phyloP scores from a whole-genome alignment of 1,140 invertebrate genomes.

The Philopotamus ludificatus region DNA sequence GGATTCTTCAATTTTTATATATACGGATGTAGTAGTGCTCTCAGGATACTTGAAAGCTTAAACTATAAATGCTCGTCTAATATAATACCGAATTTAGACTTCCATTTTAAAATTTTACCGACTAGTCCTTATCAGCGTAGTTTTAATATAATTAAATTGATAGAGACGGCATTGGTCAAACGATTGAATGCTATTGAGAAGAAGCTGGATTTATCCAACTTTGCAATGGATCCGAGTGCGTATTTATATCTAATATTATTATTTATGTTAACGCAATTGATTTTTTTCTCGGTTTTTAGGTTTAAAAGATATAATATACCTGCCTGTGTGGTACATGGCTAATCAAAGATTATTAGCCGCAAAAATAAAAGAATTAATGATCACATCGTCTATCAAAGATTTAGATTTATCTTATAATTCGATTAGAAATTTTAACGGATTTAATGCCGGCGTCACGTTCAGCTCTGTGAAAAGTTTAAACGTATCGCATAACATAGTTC shows the following conservation, averaged over 20 bases:
- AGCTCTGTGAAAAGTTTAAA: conserved; percentile 11
- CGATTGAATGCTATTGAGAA: neutral
- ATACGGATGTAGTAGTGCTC: conserved; percentile 1
- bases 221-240: neutral
- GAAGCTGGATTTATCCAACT: neutral
- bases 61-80: conserved; percentile 8
- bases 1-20: conserved; percentile 11
- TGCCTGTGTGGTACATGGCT: conserved; percentile 29
- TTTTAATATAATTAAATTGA: neutral
- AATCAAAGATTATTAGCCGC: conserved; percentile 29
- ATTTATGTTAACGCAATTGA: neutral
- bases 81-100: conserved; percentile 4
- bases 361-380: conserved; percentile 15
- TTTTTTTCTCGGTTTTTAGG: conserved; percentile 26
- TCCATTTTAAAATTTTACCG: neutral
- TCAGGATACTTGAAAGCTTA: neutral
- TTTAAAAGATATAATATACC: conserved; percentile 22
- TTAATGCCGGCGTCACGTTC: conserved; percentile 17
- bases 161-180: neutral
- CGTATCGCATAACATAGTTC: conserved; percentile 28
- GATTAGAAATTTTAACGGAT: conserved; percentile 18
- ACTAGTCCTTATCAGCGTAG: neutral
- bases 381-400: conserved; percentile 4
- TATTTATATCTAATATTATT: neutral
- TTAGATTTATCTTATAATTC: conserved; percentile 24